Base-by-base conservation (phyloP, 2,888 invertebrate genomes). In the Heliothis peltigera region DNA sequence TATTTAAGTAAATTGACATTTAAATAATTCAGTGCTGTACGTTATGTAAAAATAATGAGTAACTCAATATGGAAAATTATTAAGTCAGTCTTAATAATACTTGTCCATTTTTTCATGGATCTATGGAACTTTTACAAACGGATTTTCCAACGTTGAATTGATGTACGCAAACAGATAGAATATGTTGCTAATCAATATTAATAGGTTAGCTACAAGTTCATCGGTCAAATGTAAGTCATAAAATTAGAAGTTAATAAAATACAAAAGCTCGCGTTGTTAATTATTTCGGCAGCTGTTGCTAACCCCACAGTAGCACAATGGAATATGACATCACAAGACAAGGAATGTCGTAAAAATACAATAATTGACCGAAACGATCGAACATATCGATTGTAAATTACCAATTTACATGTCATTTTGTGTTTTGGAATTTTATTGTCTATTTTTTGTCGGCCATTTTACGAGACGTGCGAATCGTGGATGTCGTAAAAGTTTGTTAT, bases 331-430 rank as follows among this genome's bases (percentile, higher is more conserved):
- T 77, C 75, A 85, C 84, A 72, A 76, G 80, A 77, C 75, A 79
- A 84, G 81, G 85, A 86, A 86, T 85, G 82, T 81, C 84, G 87
- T 92, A 91, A 91, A 90, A 90, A 86, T 77, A 78, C 82, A 83
- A 89, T 89, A 88, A 90, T 89, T 87, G 85, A 87, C 80, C 83
- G 74, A 85, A 89, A 88, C 86, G 83, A 83, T 82, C 78, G 74
- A 77, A 82, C 35, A 87, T 88, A 89, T 88, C 87, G 90, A 89
- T 92, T 92, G 85, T 92, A 89, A 92, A 92, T 91, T 87, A 85
- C 81, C 84, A 88, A 92, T 93, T 93, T 90, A 84, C 91, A 92
- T 92, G 78, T 85, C 79, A 88, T 90, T 89, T 86, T 66, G 77
- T 84, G 70, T 80, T 83, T 72, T 80, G 76, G 67, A 82, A 80